Evolutionary conservation across 1,140 invertebrate genomes (phyloP), one percentile per base, ranked within the genome.

Genomic region (Magallana ariakensis): DNA sequence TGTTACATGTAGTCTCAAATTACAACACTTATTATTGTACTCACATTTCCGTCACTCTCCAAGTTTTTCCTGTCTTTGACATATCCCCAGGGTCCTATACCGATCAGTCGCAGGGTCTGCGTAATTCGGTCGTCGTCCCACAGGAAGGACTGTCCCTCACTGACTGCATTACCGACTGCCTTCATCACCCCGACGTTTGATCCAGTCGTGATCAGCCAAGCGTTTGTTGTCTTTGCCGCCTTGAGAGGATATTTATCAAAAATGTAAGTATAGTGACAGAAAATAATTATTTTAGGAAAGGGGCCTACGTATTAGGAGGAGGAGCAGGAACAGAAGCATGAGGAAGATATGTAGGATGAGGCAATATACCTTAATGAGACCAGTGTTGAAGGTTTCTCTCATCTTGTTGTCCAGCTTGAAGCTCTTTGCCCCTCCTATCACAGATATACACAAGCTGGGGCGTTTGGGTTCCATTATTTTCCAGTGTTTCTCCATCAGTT

Each of bases 11-110:
- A 46, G 33, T 46, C 33, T 46, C 33, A 46, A 46, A 46, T 46
- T 46, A 46, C 33, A 46, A 46, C 2, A 46, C 5, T 46, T 2
- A 5, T 46, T 5, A 46, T 5, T 19, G 26, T 82, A 66, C 87
- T 70, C 87, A 91, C 91, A 82, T 82, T 85, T 80, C 84, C 86
- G 84, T 87, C 85, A 54, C 89, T 92, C 89, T 99, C 96, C 8
- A 99, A 96, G 92, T 98, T 97, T 89, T 98, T 96, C 93, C 97
- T 97, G 92, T 98, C 97, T 93, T 99, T 97, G 33, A 99, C 96
- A 93, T 99, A 97, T 62, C 98, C 98, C 98, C 98, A 99, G 4
- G 99, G 98, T 7, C 98, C 98, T 88, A 99, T 98, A 70, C 98
- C 99, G 92, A 99, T 98, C 88, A 93, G 94, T 9, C 93, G 85